Evolutionary conservation across 2,888 invertebrate species (phyloP), one percentile per base, ranked within the genome.

Genomic region (Drosophila nr. perissopoda): DNA sequence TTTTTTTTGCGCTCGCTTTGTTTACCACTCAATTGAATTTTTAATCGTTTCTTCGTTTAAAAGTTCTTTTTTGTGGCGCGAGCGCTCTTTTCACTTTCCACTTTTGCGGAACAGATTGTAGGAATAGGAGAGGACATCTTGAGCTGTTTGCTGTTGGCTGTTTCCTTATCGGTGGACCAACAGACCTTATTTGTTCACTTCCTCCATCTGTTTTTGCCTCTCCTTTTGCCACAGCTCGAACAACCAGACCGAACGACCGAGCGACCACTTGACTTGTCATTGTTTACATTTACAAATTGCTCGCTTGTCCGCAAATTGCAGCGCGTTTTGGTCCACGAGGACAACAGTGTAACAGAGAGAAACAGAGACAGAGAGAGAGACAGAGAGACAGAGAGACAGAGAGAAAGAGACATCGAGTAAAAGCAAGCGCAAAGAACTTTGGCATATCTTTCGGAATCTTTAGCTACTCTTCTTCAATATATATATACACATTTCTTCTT

Each of bases 231-330:
- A 0, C 11, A 29, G 27, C 29, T 8, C 21, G 29, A 40, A 38
- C 62, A 27, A 67, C 51, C 36, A 33, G 21, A 33, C 33, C 33
- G 33, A 42, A 13, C 53, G 13, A 42, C 40, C 42, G 42, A 21
- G 42, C 69, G 79, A 86, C 87, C 84, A 88, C 86, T 89, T 83
- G 86, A 76, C 88, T 84, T 79, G 78, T 87, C 86, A 78, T 83
- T 87, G 90, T 88, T 87, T 87, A 86, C 90, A 87, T 87, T 87
- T 87, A 87, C 87, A 87, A 87, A 87, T 87, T 87, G 87, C 84
- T 84, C 87, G 87, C 89, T 90, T 90, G 87, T 88, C 90, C 90
- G 80, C 90, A 90, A 87, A 87, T 90, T 90, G 87, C 81, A 74
- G 75, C 66, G 64, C 62, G 52, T 58, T 77, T 67, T 61, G 62